Base-by-base conservation (phyloP, 2,113 vertebrate species). In the Dasyprocta punctata region DNA sequence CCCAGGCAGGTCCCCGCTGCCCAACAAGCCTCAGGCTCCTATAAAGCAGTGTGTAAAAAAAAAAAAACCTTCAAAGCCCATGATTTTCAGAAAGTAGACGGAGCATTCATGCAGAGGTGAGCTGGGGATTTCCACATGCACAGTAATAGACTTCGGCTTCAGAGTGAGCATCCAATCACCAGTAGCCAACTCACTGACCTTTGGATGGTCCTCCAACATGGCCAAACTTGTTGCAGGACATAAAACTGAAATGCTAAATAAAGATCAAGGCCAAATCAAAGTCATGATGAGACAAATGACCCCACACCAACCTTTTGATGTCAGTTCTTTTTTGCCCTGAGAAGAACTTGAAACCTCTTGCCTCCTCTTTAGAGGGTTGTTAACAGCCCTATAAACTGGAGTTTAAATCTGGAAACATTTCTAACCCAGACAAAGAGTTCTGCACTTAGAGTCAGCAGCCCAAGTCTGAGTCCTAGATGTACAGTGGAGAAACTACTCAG, bases 181-280 rank as follows among this genome's bases (percentile, higher is more conserved):
- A 98, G 94, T 69, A 97, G 97, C 97, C 98, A 98, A 94, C 69
- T 92, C 33, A n/a, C 89, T 98, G 98, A 98, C 98, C 98, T 99
- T 98, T 98, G 98, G 98, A 98, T 89, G 97, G 98, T 98, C 97
- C 97, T 98, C 82, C 61, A 80, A 97, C 95, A 97, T 97, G 98
- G 98, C 97, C 98, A 97, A 90, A 97, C 97, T 97, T 96, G 97
- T 96, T 96, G 88, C 94, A 97, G 98, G 98, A 98, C 98, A 98
- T 98, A 99, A 98, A 97, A 98, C 91, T 94, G 95, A 92, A 82
- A 75, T 83, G 83, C 98, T 98, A 99, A 98, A 98, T 98, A 98
- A 98, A 98, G 98, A 98, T 90, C 97, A 99, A 99, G 98, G 98
- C 98, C 98, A 98, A 97, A 56, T 96, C 96, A 99, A 98, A 98